Conservation (phyloP, 2,113 vertebrate species). For the Nicator chloris region DNA sequence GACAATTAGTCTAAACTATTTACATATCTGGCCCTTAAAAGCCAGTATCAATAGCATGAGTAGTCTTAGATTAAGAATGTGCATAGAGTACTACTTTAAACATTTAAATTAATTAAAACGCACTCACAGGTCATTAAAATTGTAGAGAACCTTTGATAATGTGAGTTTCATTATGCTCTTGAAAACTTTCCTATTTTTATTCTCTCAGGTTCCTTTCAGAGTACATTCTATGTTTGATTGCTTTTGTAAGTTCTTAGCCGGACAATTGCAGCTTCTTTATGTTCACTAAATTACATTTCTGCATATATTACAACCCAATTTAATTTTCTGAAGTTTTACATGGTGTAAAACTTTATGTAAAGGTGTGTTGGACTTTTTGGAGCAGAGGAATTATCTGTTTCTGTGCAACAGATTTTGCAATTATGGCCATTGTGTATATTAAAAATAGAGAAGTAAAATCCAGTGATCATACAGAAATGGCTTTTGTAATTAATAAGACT, state of each 20-base stretch:
- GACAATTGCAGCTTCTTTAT: not conserved
- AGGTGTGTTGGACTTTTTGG: not conserved
- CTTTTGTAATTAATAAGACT: not conserved
- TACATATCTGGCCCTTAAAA: not conserved
- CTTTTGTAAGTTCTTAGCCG: not conserved
- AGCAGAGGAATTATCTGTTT: not conserved
- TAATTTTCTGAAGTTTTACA: not conserved
- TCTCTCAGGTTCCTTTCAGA: not conserved
- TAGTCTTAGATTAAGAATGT: not conserved
- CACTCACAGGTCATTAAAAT: not conserved
- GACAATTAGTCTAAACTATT: constrained; percentile 22
- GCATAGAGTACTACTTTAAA: not conserved
- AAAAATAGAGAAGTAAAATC: not conserved
- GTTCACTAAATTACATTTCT: not conserved
- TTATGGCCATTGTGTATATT: not conserved
- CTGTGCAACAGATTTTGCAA: not conserved
- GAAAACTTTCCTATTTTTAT: not conserved
- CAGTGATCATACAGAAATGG: not conserved
- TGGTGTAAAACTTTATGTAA: not conserved
- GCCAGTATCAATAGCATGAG: not conserved
- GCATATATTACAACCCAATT: not conserved
- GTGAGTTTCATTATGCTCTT: not conserved
- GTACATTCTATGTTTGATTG: not conserved
- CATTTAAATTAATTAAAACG: constrained; percentile 37
- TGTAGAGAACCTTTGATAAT: not conserved